A percentile compares a stretch with the other conserved stretches of the same genome.
Evolutionary conservation across 2,113 vertebrate genomes (phyloP).

Genomic region (Sprattus sprattus): DNA sequence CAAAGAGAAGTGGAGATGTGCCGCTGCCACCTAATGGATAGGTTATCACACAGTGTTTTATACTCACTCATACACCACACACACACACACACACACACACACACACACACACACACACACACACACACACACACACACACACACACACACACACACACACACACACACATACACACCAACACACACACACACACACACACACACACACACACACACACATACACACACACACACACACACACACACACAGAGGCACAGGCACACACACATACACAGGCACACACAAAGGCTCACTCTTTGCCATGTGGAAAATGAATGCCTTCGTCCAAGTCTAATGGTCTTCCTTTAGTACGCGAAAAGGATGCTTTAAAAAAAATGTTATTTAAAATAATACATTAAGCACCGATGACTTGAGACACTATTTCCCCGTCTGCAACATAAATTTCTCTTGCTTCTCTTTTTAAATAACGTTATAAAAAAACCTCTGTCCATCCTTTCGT

Average conservation of each 20-base stretch:
- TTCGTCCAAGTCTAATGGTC: conserved; percentile 81
- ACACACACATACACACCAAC: not conserved
- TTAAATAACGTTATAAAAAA: conserved; percentile 69
- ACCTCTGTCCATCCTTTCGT: conserved; percentile 59
- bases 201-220: not conserved
- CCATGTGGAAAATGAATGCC: conserved; percentile 61
- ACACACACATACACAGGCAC: conserved; percentile 43
- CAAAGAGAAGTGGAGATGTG: conserved; percentile 64
- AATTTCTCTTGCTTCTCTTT: conserved; percentile 68
- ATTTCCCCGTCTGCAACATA: conserved; percentile 73
- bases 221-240: not conserved
- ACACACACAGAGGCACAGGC: conserved; percentile 40
- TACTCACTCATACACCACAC: not conserved
- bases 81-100: not conserved
- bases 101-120: conserved; percentile 6
- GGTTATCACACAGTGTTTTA: conserved; percentile 56
- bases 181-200: not conserved
- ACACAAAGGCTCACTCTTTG: conserved; percentile 49
- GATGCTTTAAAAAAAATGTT: conserved; percentile 78
- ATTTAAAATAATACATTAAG: conserved; percentile 85
- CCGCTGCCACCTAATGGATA: conserved; percentile 61
- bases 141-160: not conserved
- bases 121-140: not conserved
- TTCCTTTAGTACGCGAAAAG: conserved; percentile 72
- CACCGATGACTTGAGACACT: conserved; percentile 77